These are phyloP conservation scores for Cremastinae sp. DNA, from an alignment of 2,888 invertebrate genomes.

Conservation along the genomic window DNA sequence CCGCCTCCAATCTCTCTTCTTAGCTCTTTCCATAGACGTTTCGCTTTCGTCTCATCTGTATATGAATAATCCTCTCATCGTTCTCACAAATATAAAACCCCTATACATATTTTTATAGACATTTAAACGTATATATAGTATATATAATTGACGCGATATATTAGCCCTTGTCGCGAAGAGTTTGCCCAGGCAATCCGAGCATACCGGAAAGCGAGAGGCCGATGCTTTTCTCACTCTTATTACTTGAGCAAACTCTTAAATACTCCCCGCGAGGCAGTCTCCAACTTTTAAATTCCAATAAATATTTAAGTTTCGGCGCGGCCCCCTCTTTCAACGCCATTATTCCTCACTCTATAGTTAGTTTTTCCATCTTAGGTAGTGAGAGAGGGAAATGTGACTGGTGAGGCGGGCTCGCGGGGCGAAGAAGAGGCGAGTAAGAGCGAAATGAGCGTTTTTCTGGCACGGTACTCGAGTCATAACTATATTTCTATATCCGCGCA, in stretches of 20 bases:
- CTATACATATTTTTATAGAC: too few relatives aligned
- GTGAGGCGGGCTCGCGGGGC: background rate
- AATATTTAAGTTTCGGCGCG: slow-evolving; percentile 74
- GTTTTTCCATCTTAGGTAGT: slow-evolving; percentile 11
- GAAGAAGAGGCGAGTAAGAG: slow-evolving; percentile 6
- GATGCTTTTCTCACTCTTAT: slow-evolving; percentile 67
- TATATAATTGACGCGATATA: too few relatives aligned
- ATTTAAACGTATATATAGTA: too few relatives aligned
- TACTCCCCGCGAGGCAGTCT: slow-evolving; percentile 70
- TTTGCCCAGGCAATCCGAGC: slow-evolving; percentile 51
- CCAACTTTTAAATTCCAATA: slow-evolving; percentile 77
- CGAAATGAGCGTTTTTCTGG: slow-evolving; percentile 24
- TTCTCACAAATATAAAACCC: too few relatives aligned
- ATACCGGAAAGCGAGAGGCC: slow-evolving; percentile 43
- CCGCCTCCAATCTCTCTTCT: too few relatives aligned
- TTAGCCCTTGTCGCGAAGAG: slow-evolving; percentile 54
- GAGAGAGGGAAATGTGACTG: slow-evolving; percentile 9
- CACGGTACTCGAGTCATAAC: slow-evolving; percentile 10
- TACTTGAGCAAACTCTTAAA: slow-evolving; percentile 76
- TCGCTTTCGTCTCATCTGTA: too few relatives aligned
- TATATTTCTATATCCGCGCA: background rate
- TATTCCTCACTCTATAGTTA: too few relatives aligned
- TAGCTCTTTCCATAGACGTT: too few relatives aligned
- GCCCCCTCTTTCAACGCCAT: slow-evolving; percentile 28
- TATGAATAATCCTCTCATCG: too few relatives aligned